Conservation (phyloP, 2,113 vertebrate genomes). For the Carassius auratus region DNA sequence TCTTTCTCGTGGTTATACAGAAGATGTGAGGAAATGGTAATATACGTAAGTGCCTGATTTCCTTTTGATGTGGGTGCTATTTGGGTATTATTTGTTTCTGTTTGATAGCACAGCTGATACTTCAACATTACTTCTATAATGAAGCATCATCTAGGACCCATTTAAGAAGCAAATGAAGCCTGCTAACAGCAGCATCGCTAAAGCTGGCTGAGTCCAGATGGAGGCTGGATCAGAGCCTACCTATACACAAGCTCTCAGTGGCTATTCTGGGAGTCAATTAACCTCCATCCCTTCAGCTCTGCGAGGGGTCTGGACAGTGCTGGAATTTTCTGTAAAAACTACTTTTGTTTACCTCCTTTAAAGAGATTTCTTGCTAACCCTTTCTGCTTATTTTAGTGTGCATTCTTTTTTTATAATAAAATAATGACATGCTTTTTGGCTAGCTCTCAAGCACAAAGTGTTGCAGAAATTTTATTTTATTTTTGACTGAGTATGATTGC, state of each 20-base stretch:
- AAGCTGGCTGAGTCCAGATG: conserved; percentile 35
- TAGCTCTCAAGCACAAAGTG: neutral
- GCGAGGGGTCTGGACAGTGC: conserved; percentile 23
- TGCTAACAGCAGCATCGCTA: conserved; percentile 6
- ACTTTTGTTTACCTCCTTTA: conserved; percentile 35
- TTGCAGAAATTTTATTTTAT: neutral
- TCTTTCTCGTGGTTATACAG: neutral
- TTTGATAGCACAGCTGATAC: conserved; percentile 22
- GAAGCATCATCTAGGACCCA: conserved; percentile 25
- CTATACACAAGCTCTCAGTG: conserved; percentile 26
- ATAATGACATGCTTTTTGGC: neutral
- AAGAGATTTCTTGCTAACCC: neutral
- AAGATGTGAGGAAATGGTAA: neutral
- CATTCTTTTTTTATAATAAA: neutral
- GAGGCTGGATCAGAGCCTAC: conserved; percentile 12
- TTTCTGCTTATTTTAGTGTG: neutral
- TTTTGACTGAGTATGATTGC: neutral
- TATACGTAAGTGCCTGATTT: conserved; percentile 12
- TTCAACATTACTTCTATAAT: conserved; percentile 11
- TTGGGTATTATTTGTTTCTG: conserved; percentile 9
- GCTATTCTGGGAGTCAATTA: conserved; percentile 53
- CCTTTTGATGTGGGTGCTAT: conserved; percentile 3
- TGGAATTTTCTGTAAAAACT: conserved; percentile 14
- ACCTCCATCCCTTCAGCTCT: conserved; percentile 41
- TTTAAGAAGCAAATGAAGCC: conserved; percentile 34